phyloP scores from a whole-genome alignment of 1,140 invertebrate genomes.

The Plectrocnemia conspersa region DNA sequence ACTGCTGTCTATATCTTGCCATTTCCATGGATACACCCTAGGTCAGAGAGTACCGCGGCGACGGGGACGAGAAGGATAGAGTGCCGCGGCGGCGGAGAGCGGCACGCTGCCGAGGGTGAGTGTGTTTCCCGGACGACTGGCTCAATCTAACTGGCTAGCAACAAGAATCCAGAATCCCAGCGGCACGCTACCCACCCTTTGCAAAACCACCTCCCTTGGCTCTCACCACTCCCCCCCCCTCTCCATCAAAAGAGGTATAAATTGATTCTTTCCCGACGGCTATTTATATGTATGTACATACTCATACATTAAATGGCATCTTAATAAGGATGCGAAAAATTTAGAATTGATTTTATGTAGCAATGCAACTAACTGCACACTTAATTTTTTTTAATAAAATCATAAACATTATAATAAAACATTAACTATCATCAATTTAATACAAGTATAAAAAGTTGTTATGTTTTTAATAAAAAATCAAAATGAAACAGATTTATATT shows the following conservation, averaged over 20 bases:
- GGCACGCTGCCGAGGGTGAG: constrained; percentile 2
- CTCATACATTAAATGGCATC: too few relatives aligned
- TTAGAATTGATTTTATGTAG: too few relatives aligned
- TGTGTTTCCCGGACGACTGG: constrained; percentile 34
- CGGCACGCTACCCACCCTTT: constrained; percentile 12
- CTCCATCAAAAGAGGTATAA: constrained; percentile 2
- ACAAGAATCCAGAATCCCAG: constrained; percentile 24
- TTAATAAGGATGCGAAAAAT: too few relatives aligned
- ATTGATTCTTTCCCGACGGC: constrained; percentile 8
- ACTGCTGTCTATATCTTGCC: constrained; percentile 32
- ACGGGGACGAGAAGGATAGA: not conserved
- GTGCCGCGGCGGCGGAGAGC: not conserved
- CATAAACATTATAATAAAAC: too few relatives aligned
- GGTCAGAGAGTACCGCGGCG: not conserved
- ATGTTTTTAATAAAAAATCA: too few relatives aligned
- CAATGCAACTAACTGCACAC: too few relatives aligned
- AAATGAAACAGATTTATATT: too few relatives aligned
- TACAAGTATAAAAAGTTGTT: too few relatives aligned
- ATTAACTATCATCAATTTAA: too few relatives aligned
- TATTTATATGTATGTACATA: constrained; percentile 1
- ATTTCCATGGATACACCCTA: constrained; percentile 36
- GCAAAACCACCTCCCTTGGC: constrained; percentile 6
- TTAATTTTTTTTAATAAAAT: too few relatives aligned
- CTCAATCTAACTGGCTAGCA: constrained; percentile 33
- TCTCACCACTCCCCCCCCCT: constrained; percentile 5